Percentiles rank a stretch among this genome's conserved stretches.
phyloP scores from a whole-genome alignment of 2,888 invertebrate species.

The Notocelia uddmanniana region DNA sequence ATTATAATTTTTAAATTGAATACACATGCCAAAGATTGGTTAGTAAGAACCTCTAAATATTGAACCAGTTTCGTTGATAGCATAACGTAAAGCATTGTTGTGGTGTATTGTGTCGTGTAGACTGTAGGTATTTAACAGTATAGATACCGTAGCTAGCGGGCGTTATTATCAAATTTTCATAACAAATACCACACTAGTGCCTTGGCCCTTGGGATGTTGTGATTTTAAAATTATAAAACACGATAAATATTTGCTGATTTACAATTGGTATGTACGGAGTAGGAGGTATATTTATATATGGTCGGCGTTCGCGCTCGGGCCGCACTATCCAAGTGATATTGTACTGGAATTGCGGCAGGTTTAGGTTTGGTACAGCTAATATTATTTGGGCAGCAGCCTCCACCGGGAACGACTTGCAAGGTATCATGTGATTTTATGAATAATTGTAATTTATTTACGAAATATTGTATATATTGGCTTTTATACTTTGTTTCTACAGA shows the following conservation, averaged over 20 bases:
- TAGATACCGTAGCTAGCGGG: conserved; percentile 61
- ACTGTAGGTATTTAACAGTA: conserved; percentile 36
- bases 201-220: conserved; percentile 80
- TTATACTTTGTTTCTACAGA: conserved; percentile 53
- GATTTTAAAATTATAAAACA: conserved; percentile 65
- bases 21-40: conserved; percentile 56
- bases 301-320: conserved; percentile 13
- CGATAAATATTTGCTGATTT: conserved; percentile 49
- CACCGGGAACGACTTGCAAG: conserved; percentile 50
- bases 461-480: conserved; percentile 58
- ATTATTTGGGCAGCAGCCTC: conserved; percentile 33
- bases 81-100: conserved; percentile 42
- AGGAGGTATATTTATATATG: conserved; percentile 32
- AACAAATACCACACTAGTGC: conserved; percentile 78
- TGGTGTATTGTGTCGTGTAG: conserved; percentile 46
- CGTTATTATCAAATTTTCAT: conserved; percentile 61
- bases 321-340: conserved; percentile 27
- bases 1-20: conserved; percentile 37
- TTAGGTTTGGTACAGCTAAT: conserved; percentile 35
- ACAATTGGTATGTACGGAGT: conserved; percentile 35
- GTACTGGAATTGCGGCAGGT: conserved; percentile 20
- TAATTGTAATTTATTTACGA: conserved; percentile 52
- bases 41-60: conserved; percentile 44
- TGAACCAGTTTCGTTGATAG: conserved; percentile 32
- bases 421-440: conserved; percentile 53